Base-by-base conservation (phyloP, 2,888 invertebrate species). In the Microctonus brassicae region DNA sequence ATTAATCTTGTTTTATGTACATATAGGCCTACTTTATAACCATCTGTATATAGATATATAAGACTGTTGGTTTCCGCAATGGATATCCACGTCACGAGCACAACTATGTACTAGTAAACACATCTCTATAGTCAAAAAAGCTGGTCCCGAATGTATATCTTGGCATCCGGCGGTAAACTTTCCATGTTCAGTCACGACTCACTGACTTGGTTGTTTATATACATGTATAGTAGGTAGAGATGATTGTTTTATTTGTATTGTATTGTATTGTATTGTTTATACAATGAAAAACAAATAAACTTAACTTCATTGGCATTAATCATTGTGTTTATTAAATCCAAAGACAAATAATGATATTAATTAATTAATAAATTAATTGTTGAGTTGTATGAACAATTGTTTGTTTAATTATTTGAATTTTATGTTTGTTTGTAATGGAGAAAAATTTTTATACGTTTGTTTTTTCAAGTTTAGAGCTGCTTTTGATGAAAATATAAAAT, bases 1-100 rank as follows among this genome's bases (percentile, higher is more conserved):
- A 84, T 83, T 84, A 83, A 83, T 84, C 82, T 82, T 79, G 76
- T 77, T 79, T 70, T 78, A 74, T 47, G n/a, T n/a, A n/a, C n/a
- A 20, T n/a, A 13, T 47, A 17, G 2, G 6, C 47, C 17, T 47
- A 3, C 7, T n/a, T 17, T 47, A 17, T n/a, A 47, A 17, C 7
- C 0, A 17, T 6, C 6, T 9, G 10, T 36, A 47, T 20, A 47
- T 47, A 47, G 17, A 74, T 71, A 71, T 74, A 69, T 73, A 75
- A 77, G 78, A 76, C 75, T 72, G 72, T 73, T 72, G 77, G 79
- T 81, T 84, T 83, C 83, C 82, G 83, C 80, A 82, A 83, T 81
- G 83, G 79, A 84, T 83, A 83, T 77, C 77, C 73, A 66, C 77
- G 80, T 83, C 83, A 83, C 82, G 83, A 82, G 66, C 47, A 11